Evolutionary conservation across 2,113 vertebrate genomes (phyloP).

Genomic region (Cyprinus carpio): DNA sequence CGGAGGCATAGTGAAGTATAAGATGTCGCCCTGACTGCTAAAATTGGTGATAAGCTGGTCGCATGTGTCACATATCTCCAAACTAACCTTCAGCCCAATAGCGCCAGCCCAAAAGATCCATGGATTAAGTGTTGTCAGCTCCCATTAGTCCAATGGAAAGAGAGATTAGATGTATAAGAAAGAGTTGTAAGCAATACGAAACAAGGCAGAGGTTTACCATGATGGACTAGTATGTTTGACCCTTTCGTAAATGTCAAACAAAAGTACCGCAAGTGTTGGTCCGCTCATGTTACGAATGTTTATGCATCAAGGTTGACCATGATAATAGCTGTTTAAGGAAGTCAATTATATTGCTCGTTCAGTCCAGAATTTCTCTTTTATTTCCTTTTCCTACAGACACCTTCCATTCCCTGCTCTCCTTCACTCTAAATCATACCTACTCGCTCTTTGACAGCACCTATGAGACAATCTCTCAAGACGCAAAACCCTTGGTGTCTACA

Average conservation of each 20-base stretch:
- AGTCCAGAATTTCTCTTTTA: background rate
- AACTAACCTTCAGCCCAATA: constrained; percentile 20
- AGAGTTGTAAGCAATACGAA: constrained; percentile 14
- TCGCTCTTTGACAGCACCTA: constrained; percentile 85
- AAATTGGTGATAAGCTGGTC: constrained; percentile 29
- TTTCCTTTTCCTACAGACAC: constrained; percentile 74
- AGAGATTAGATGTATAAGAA: constrained; percentile 41
- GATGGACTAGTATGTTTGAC: constrained; percentile 11
- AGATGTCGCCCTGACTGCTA: constrained; percentile 21
- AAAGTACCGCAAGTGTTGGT: constrained; percentile 8
- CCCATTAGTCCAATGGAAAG: constrained; percentile 41
- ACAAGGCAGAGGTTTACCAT: background rate
- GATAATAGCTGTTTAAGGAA: background rate
- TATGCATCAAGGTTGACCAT: background rate
- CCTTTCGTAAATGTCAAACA: constrained; percentile 35
- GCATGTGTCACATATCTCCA: constrained; percentile 36
- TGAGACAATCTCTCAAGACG: constrained; percentile 79
- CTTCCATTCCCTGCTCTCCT: constrained; percentile 84
- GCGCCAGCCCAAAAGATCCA: constrained; percentile 5
- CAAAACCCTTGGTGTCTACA: constrained; percentile 78
- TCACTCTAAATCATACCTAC: constrained; percentile 83
- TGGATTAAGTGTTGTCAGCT: constrained; percentile 39
- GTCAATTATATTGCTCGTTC: background rate
- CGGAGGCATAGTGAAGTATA: background rate
- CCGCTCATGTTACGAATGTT: constrained; percentile 1